A percentile compares a stretch with the other conserved stretches of the same genome.
phyloP scores from a whole-genome alignment of 2,888 invertebrate genomes.

The Petrolisthes cinctipes region DNA sequence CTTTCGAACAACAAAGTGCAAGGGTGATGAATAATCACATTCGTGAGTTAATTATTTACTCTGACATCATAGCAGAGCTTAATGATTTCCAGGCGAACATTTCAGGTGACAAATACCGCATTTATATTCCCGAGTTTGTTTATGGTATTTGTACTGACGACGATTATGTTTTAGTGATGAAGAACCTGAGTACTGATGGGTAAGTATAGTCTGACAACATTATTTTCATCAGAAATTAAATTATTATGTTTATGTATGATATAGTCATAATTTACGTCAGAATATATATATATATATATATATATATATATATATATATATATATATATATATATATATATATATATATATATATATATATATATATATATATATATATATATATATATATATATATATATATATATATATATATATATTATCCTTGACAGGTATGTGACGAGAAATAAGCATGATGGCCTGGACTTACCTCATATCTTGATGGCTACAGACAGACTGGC shows the following conservation, averaged over 20 bases:
- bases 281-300: too few relatives aligned
- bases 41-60: not conserved
- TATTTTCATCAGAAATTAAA: too few relatives aligned
- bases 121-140: not conserved
- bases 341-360: too few relatives aligned
- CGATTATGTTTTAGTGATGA: not conserved
- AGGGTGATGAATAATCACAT: not conserved
- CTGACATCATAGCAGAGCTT: not conserved
- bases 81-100: not conserved
- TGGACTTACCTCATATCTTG: not conserved
- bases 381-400: too few relatives aligned
- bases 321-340: too few relatives aligned
- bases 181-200: not conserved
- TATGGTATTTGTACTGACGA: not conserved
- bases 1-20: not conserved
- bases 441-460: not conserved
- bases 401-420: too few relatives aligned
- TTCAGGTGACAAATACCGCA: not conserved
- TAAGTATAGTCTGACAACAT: not conserved
- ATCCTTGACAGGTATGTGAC: not conserved
- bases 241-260: too few relatives aligned
- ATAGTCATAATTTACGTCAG: too few relatives aligned
- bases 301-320: too few relatives aligned
- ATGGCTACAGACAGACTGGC: not conserved
- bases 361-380: too few relatives aligned